A percentile compares a stretch with the other conserved stretches of the same genome.
These are phyloP conservation scores for Drosophila flavopinicola DNA, from an alignment of 2,888 invertebrate species.

Conservation along the genomic window DNA sequence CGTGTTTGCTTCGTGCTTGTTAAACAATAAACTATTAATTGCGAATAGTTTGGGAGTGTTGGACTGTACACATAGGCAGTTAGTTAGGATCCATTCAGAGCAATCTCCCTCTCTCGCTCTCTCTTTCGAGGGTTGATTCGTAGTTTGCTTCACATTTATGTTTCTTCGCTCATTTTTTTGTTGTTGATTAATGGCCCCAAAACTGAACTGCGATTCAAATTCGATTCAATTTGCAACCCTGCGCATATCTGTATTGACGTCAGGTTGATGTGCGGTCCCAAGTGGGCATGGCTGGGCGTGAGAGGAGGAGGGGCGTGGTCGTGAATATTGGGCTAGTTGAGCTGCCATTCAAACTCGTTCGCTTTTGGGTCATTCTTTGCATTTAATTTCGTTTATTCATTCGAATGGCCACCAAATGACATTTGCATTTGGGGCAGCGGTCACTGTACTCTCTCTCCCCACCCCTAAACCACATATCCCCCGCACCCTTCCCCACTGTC, in stretches of 20 bases:
- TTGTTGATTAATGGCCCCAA: conserved; percentile 41
- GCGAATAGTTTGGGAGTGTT: not conserved
- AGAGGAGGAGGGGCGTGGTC: conserved; percentile 2
- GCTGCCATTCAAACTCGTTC: conserved; percentile 66
- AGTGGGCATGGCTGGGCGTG: conserved; percentile 1
- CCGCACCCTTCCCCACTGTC: not conserved
- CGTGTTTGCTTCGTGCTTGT: not conserved
- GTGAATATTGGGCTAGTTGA: conserved; percentile 36
- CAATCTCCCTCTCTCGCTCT: not conserved
- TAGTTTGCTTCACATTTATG: conserved; percentile 21
- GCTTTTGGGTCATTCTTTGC: conserved; percentile 54
- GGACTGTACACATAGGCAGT: not conserved
- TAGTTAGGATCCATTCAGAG: conserved; percentile 3
- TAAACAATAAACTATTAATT: conserved; percentile 8
- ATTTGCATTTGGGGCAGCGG: conserved; percentile 74
- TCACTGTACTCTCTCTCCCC: conserved; percentile 3
- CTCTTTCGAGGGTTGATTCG: not conserved
- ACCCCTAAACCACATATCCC: too few species aligned
- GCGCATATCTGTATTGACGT: conserved; percentile 28
- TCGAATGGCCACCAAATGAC: conserved; percentile 83
- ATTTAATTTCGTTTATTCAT: conserved; percentile 83
- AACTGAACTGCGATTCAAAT: conserved; percentile 31
- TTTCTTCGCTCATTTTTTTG: too few species aligned
- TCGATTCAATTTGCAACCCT: conserved; percentile 45
- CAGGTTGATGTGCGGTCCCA: conserved; percentile 47